Percentiles rank a stretch among this genome's conserved stretches.
Conservation (phyloP, 2,888 invertebrate species). For the Volucella zonaria region DNA sequence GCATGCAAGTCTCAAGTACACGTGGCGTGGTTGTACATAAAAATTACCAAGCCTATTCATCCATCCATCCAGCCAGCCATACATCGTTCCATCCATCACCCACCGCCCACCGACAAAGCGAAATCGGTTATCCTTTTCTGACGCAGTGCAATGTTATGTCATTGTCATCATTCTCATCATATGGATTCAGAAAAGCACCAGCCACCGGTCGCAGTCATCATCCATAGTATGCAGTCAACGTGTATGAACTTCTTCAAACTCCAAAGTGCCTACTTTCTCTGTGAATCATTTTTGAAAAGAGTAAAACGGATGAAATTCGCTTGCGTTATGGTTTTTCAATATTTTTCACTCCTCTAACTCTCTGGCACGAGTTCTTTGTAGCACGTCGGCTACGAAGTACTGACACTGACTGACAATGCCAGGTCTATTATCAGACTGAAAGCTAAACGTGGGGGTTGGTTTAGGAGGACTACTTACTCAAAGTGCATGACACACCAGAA, state of each 20-base stretch:
- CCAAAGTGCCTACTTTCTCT: conserved; percentile 26
- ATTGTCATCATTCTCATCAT: conserved; percentile 23
- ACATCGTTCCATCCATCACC: conserved; percentile 26
- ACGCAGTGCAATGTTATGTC: conserved; percentile 53
- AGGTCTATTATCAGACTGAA: conserved; percentile 18
- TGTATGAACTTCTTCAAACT: conserved; percentile 50
- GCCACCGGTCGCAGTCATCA: conserved; percentile 36
- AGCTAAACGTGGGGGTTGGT: not conserved
- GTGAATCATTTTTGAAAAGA: conserved; percentile 25
- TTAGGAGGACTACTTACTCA: not conserved
- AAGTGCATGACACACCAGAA: conserved; percentile 19
- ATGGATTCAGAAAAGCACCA: conserved; percentile 17
- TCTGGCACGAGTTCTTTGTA: not conserved
- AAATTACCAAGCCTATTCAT: conserved; percentile 20
- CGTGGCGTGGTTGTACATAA: conserved; percentile 62
- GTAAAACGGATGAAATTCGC: conserved; percentile 18
- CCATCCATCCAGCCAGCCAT: no score
- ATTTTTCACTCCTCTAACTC: conserved; percentile 23
- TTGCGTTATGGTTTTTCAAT: conserved; percentile 28
- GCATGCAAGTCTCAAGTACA: conserved; percentile 65
- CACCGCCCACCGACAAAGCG: conserved; percentile 24
- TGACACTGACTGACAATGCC: conserved; percentile 37
- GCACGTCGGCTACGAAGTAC: conserved; percentile 14
- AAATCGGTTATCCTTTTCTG: conserved; percentile 50
- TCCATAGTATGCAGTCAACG: conserved; percentile 24